These are phyloP conservation scores for Lithobates pipiens DNA, from an alignment of 2,797 vertebrate species.

Conservation along the genomic window DNA sequence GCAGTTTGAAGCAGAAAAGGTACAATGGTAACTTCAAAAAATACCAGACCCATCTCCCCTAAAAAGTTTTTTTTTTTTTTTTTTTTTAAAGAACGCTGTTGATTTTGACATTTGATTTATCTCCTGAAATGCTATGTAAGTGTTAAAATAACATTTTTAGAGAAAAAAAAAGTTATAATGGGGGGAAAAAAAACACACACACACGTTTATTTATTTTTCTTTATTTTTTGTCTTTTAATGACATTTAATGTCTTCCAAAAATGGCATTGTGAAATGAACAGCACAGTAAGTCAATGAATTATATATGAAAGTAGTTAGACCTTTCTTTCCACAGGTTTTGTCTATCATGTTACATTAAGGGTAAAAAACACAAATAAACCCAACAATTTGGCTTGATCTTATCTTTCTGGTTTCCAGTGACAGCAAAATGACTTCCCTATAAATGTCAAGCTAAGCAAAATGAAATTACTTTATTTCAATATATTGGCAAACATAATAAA, in stretches of 20 bases:
- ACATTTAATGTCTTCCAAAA: conserved; percentile 6
- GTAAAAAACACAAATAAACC: conserved; percentile 46
- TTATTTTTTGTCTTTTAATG: conserved; percentile 19
- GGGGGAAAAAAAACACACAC: not conserved
- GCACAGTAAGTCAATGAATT: not conserved
- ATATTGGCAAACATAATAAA: conserved; percentile 62
- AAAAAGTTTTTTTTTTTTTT: no score
- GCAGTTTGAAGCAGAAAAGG: no score
- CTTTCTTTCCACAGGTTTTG: conserved; percentile 34
- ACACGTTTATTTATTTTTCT: no score
- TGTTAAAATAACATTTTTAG: not conserved
- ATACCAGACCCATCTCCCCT: no score
- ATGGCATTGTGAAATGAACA: not conserved
- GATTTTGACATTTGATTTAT: no score
- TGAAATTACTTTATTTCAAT: conserved; percentile 61
- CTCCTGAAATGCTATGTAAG: no score
- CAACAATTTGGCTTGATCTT: conserved; percentile 56
- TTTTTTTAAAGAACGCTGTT: no score
- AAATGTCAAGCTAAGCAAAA: conserved; percentile 62
- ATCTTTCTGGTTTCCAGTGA: conserved; percentile 50
- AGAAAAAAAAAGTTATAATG: not conserved
- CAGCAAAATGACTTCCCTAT: conserved; percentile 57
- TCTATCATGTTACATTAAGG: conserved; percentile 16
- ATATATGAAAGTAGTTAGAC: conserved; percentile 39
- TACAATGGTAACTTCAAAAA: no score